Conservation (phyloP, 1,140 invertebrate species). For the Acromyrmex charruanus region DNA sequence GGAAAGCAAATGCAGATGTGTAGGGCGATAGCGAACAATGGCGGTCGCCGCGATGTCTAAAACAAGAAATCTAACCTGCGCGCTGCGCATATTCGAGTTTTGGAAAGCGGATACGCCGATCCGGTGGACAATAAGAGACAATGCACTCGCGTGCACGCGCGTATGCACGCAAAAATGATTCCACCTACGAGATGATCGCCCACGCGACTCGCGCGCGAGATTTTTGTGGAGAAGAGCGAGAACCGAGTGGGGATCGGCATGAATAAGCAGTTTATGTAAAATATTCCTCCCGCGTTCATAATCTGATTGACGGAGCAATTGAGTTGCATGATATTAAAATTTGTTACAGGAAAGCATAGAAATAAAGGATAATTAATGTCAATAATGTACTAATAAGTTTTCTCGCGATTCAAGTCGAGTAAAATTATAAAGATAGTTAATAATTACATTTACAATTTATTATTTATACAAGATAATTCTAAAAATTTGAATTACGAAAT, state of each 20-base stretch:
- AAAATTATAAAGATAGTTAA: background rate
- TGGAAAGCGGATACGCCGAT: conserved; percentile 65
- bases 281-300: conserved; percentile 12
- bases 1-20: conserved; percentile 58
- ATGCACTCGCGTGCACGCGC: conserved; percentile 69
- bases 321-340: background rate
- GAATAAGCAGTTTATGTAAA: conserved; percentile 47
- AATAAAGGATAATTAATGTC: background rate
- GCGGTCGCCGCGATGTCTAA: conserved; percentile 47
- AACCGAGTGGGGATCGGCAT: conserved; percentile 1
- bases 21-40: conserved; percentile 59
- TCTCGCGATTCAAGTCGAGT: background rate
- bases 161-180: conserved; percentile 68
- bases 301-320: conserved; percentile 33
- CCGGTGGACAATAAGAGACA: conserved; percentile 68
- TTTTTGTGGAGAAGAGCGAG: conserved; percentile 60
- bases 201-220: conserved; percentile 65
- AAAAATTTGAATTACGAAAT: conserved; percentile 23
- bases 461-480: background rate
- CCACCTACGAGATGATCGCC: conserved; percentile 72
- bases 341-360: background rate
- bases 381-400: background rate
- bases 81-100: conserved; percentile 36
- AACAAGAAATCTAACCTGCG: conserved; percentile 55
- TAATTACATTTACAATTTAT: background rate